Evolutionary conservation across 2,113 vertebrate species (phyloP).

Genomic region (pig (Sus scrofa)): T2T-Sscrofa CM000812.6:112601001-112601500

Average conservation of each 20-base stretch:
- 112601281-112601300: background rate
- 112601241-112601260: background rate
- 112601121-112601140: background rate
- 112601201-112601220: too few relatives aligned
- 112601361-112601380: conserved; percentile 12
- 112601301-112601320: background rate
- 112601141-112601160: background rate
- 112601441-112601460: background rate
- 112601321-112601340: background rate
- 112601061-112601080: background rate
- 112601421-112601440: conserved; percentile 1
- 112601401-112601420: background rate
- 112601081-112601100: background rate
- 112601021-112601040: background rate
- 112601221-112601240: too few relatives aligned
- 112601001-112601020: background rate
- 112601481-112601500: background rate
- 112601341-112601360: background rate
- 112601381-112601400: background rate
- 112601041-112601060: conserved; percentile 11
- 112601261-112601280: background rate
- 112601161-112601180: background rate
- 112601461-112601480: conserved; percentile 28
- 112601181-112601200: background rate
- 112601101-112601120: background rate